Evolutionary conservation across 2,888 invertebrate genomes (phyloP), one percentile per base, ranked within the genome.

Genomic region (Torymus aiolomorphi): DNA sequence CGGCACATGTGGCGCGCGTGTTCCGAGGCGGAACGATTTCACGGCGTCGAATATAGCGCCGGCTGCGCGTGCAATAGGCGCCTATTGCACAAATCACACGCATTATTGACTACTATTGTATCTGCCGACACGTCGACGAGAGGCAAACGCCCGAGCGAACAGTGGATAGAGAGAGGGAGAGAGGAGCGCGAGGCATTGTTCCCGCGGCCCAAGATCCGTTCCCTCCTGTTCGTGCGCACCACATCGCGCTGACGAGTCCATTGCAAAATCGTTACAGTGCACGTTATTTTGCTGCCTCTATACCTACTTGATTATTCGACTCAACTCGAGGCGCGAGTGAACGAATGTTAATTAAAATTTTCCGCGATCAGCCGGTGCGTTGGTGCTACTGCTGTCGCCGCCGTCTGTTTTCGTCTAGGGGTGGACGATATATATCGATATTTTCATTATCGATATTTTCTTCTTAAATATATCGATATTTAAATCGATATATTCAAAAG

Each of bases 41-140:
- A 86, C 85, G 83, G 85, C 86, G 85, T 85, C 87, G 86, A 87
- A 88, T 87, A 83, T 84, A 79, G 77, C 88, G 86, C 89, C 89
- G 88, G 89, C 87, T 88, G 88, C 85, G 84, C 84, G 85, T 87
- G 88, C 86, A 87, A 87, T 88, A 87, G 86, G 84, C 85, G 86
- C 87, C 88, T 87, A 89, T 89, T 89, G 88, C 90, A 90, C 89
- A 89, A 88, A 88, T 89, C 88, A 88, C 86, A 88, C 86, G 89
- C 88, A 87, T 89, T 90, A 90, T 89, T 88, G 89, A 89, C 88
- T 88, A 85, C 87, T 86, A 88, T 87, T 88, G 88, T 88, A 88
- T 87, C 86, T 86, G 82, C 83, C 85, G 85, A 85, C 85, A 84
- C 84, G 85, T 84, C 84, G 85, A 85, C 86, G 85, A 86, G 84